Evolutionary conservation across 2,113 vertebrate species (phyloP).

Genomic region (Leptosomus discolor): DNA sequence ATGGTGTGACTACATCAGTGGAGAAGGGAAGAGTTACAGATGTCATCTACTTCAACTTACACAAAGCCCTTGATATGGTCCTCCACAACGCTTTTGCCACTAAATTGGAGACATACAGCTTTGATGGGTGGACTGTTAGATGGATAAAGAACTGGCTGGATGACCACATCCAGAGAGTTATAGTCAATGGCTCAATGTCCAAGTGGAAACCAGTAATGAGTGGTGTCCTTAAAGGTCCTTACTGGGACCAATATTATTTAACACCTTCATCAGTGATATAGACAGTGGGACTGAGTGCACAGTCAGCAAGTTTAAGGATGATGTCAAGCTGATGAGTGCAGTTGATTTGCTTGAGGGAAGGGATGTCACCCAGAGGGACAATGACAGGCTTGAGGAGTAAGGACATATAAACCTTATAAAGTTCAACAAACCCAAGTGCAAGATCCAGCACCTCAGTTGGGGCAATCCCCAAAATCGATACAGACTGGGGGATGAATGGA

Average conservation of each 20-base stretch:
- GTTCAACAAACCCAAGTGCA: neutral
- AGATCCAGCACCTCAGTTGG: neutral
- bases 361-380: neutral
- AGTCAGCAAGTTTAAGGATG: neutral
- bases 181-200: neutral
- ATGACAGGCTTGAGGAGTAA: neutral
- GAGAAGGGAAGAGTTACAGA: neutral
- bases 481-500: neutral
- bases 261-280: neutral
- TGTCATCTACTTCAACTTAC: neutral
- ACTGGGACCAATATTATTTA: neutral
- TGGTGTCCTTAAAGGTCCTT: neutral
- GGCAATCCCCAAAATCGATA: too few relatives aligned
- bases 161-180: fast-evolving
- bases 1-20: neutral
- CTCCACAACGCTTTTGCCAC: neutral
- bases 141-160: neutral
- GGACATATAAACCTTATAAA: neutral
- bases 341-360: neutral
- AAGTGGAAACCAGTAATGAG: neutral
- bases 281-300: neutral
- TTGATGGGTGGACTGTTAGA: neutral
- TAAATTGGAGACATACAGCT: neutral
- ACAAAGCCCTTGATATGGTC: neutral
- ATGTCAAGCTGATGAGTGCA: fast-evolving